phyloP scores from a whole-genome alignment of 2,797 vertebrate species.

The Muraenolepis orangiensis region DNA sequence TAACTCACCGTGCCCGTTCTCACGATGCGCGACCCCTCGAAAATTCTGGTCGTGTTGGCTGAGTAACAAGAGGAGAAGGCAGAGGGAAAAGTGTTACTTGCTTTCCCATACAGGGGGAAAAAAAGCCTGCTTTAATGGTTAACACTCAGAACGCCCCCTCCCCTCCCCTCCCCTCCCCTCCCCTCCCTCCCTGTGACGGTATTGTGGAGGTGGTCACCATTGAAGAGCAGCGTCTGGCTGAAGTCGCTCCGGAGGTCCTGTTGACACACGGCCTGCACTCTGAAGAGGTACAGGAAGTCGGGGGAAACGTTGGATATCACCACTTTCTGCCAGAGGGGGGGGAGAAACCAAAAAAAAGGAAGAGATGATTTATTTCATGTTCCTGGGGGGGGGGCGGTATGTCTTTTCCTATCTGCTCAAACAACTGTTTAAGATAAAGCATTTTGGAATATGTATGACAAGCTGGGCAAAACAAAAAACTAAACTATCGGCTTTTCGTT shows the following conservation, averaged over 20 bases:
- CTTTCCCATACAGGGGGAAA: too few relatives aligned
- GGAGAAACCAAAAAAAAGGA: neutral
- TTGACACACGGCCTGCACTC: constrained; percentile 96
- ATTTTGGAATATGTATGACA: neutral
- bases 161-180: too few relatives aligned
- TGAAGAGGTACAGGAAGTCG: constrained; percentile 95
- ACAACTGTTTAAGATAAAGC: neutral
- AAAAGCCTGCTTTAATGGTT: too few relatives aligned
- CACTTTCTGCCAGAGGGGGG: constrained; percentile 81
- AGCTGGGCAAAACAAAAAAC: neutral
- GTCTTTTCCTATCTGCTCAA: neutral
- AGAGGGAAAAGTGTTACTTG: neutral
- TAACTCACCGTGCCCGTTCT: constrained; percentile 97
- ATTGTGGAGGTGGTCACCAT: constrained; percentile 73
- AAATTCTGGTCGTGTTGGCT: constrained; percentile 97
- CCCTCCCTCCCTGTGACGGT: too few relatives aligned
- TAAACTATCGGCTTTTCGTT: neutral
- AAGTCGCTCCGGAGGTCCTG: constrained; percentile 97
- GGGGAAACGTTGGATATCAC: constrained; percentile 93
- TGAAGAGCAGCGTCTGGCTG: constrained; percentile 96
- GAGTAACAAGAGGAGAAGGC: constrained; percentile 26
- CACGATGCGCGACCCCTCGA: constrained; percentile 96
- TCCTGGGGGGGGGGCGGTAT: neutral
- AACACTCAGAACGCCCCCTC: neutral
- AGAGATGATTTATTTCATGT: neutral